phyloP scores from a whole-genome alignment of 2,113 vertebrate species.

The Ochotona curzoniae region DNA sequence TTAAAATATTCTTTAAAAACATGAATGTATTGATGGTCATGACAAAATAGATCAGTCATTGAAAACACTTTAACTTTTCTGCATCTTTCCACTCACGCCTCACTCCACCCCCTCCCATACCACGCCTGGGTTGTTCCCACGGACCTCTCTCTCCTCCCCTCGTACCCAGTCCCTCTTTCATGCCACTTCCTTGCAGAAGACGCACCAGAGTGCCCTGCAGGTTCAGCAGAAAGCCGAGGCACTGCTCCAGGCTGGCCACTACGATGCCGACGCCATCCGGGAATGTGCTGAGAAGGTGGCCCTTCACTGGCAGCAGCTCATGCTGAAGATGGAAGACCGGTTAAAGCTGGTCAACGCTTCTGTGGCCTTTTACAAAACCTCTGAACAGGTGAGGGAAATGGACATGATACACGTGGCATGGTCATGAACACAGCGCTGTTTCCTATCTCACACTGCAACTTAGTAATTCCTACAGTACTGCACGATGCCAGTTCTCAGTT shows the following conservation, averaged over 20 bases:
- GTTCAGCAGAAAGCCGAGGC: slow-evolving; percentile 98
- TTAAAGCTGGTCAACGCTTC: slow-evolving; percentile 99
- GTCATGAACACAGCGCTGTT: not conserved
- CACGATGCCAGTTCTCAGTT: not conserved
- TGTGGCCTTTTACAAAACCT: slow-evolving; percentile 99
- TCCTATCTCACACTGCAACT: not conserved
- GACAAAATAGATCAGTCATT: slow-evolving; percentile 81
- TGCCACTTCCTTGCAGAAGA: slow-evolving; percentile 99
- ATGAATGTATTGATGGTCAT: slow-evolving; percentile 71
- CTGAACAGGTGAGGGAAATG: slow-evolving; percentile 93
- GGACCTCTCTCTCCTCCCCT: slow-evolving; percentile 87
- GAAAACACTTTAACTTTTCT: slow-evolving; percentile 88
- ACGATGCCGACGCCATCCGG: slow-evolving; percentile 95
- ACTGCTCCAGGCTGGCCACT: slow-evolving; percentile 96
- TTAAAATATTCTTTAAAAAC: slow-evolving; percentile 66
- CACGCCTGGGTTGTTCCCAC: slow-evolving; percentile 85
- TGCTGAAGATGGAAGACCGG: slow-evolving; percentile 99
- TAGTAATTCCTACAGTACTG: not conserved
- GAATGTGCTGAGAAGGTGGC: slow-evolving; percentile 98
- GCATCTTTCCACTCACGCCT: slow-evolving; percentile 87
- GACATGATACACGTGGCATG: not conserved
- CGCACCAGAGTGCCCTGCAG: slow-evolving; percentile 98
- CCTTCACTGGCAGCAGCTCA: slow-evolving; percentile 98
- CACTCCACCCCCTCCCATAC: slow-evolving; percentile 85
- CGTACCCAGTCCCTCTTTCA: slow-evolving; percentile 97